These are phyloP conservation scores for Morinoia aosen DNA, from an alignment of 2,888 invertebrate species.

Conservation along the genomic window DNA sequence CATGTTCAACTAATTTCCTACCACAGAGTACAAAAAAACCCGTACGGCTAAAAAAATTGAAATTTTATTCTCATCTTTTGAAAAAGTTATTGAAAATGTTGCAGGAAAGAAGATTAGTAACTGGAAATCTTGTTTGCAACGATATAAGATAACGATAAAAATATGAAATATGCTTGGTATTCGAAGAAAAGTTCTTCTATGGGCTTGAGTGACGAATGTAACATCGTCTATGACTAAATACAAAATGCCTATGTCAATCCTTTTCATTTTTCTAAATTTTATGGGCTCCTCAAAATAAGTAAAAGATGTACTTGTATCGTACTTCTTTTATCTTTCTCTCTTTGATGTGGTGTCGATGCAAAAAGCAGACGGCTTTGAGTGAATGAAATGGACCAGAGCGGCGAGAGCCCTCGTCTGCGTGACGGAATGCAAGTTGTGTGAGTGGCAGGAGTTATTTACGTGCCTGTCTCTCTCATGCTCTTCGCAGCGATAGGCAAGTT, in stretches of 20 bases:
- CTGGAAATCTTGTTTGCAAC: no score
- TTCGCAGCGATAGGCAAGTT: neutral
- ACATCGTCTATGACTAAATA: no score
- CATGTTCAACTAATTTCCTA: no score
- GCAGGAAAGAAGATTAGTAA: no score
- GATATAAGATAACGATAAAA: no score
- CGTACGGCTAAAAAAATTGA: no score
- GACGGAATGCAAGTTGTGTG: neutral
- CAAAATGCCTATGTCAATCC: neutral
- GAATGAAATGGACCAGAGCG: neutral
- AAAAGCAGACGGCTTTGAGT: neutral
- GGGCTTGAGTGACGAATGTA: no score
- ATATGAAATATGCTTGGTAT: no score
- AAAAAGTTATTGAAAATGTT: no score
- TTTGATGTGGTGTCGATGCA: neutral
- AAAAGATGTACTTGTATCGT: neutral
- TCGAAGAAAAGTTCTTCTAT: no score
- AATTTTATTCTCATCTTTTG: no score
- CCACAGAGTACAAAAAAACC: no score
- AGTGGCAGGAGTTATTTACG: neutral
- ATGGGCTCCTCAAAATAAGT: neutral
- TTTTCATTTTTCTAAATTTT: neutral
- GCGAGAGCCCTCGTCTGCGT: neutral
- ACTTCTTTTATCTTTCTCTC: neutral
- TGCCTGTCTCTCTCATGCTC: neutral